Conservation (phyloP, 2,797 vertebrate species). For the Pteronotus mesoamericanus region DNA sequence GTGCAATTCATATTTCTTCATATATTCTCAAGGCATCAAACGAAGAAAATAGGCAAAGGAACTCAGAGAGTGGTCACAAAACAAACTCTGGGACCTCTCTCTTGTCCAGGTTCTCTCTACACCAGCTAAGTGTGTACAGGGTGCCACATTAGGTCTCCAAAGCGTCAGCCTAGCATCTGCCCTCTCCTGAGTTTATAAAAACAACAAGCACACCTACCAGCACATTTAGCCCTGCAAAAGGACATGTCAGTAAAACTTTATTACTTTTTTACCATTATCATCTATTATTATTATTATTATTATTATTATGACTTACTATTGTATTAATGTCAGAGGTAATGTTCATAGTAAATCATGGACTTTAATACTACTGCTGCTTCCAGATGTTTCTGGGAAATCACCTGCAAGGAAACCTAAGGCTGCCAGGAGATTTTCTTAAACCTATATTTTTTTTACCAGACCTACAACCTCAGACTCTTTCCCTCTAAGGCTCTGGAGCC, state of each 20-base stretch:
- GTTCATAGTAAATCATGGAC: neutral
- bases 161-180: neutral
- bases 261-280: neutral
- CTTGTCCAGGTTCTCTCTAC: neutral
- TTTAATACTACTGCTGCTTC: neutral
- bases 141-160: too few species aligned
- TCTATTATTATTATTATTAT: neutral
- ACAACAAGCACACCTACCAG: neutral
- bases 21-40: neutral
- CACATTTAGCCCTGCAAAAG: neutral
- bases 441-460: neutral
- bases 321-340: neutral
- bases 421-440: neutral
- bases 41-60: neutral
- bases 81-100: neutral
- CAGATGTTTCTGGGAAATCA: neutral
- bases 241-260: neutral
- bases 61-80: neutral
- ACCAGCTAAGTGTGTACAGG: neutral
- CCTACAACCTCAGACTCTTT: neutral
- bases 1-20: neutral
- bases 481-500: neutral
- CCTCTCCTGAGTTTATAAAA: neutral
- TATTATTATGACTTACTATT: neutral
- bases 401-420: neutral